A percentile compares a stretch with the other conserved stretches of the same genome.
phyloP scores from a whole-genome alignment of 1,140 invertebrate species.

The Euwallacea fornicatus region DNA sequence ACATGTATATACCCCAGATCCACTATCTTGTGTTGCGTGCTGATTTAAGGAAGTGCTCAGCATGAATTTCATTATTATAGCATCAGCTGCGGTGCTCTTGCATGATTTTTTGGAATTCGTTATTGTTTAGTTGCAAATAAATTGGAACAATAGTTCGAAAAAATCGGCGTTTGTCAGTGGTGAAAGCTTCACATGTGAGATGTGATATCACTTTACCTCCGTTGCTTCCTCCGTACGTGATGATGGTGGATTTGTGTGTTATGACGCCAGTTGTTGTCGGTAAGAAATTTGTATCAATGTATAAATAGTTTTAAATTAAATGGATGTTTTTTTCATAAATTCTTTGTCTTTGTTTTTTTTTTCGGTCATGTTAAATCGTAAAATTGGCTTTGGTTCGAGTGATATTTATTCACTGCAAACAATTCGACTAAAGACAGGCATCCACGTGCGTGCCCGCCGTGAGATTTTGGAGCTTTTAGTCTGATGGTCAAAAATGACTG shows the following conservation, averaged over 20 bases:
- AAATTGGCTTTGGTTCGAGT: too few relatives aligned
- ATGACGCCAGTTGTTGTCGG: not conserved
- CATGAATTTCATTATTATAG: constrained; percentile 3
- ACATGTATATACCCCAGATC: not conserved
- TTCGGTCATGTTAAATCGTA: too few relatives aligned
- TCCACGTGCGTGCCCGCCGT: too few relatives aligned
- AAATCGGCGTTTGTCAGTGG: not conserved
- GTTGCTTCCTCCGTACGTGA: not conserved
- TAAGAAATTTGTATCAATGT: constrained; percentile 9
- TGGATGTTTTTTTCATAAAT: too few relatives aligned
- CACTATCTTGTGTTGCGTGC: constrained; percentile 6
- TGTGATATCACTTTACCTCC: not conserved
- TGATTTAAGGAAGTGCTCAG: not conserved
- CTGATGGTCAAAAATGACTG: too few relatives aligned
- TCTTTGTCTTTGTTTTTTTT: too few relatives aligned
- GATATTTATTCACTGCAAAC: too few relatives aligned
- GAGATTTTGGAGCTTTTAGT: too few relatives aligned
- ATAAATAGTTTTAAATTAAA: not conserved
- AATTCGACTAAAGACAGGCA: too few relatives aligned
- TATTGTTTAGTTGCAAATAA: not conserved
- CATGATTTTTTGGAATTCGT: constrained; percentile 14
- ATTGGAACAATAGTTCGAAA: not conserved
- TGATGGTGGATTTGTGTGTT: constrained; percentile 26
- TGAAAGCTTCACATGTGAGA: not conserved
- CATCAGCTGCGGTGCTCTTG: not conserved